These are phyloP conservation scores for Chrysina gloriosa DNA, from an alignment of 2,888 invertebrate genomes.

Conservation along the genomic window DNA sequence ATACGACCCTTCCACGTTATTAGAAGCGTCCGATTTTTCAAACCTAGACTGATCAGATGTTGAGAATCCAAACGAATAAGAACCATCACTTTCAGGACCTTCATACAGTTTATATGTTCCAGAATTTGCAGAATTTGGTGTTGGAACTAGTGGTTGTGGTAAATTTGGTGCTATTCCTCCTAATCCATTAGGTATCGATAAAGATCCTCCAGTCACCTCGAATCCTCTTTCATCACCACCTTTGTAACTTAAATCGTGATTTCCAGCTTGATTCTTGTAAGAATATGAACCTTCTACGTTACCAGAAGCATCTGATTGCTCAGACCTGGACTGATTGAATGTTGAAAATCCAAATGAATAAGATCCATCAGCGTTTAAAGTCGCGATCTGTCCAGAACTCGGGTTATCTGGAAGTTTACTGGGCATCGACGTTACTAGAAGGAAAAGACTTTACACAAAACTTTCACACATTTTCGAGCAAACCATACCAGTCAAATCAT, in stretches of 20 bases:
- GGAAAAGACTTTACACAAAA: too few relatives aligned
- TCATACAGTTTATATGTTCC: too few relatives aligned
- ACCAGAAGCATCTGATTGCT: constrained; percentile 54
- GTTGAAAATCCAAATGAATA: constrained; percentile 55
- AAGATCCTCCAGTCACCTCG: constrained; percentile 60
- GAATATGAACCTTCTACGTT: constrained; percentile 54
- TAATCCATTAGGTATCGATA: constrained; percentile 54
- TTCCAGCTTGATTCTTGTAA: constrained; percentile 50
- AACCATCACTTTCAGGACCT: too few relatives aligned
- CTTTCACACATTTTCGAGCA: too few relatives aligned
- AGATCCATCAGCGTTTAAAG: constrained; percentile 55
- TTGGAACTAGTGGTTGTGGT: too few relatives aligned
- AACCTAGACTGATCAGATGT: too few relatives aligned
- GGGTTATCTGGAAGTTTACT: constrained; percentile 55
- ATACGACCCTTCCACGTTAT: too few relatives aligned
- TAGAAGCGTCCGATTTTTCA: too few relatives aligned
- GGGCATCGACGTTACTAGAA: too few relatives aligned
- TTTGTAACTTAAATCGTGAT: constrained; percentile 50
- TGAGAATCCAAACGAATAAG: too few relatives aligned
- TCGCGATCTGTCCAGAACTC: constrained; percentile 58
- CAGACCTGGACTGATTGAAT: constrained; percentile 52
- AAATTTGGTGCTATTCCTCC: too few relatives aligned
- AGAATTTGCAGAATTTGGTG: too few relatives aligned
- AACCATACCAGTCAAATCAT: background rate
- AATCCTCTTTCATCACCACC: constrained; percentile 48